Evolutionary conservation across 1,140 invertebrate species (phyloP).

Genomic region (Liolophura sinensis): DNA sequence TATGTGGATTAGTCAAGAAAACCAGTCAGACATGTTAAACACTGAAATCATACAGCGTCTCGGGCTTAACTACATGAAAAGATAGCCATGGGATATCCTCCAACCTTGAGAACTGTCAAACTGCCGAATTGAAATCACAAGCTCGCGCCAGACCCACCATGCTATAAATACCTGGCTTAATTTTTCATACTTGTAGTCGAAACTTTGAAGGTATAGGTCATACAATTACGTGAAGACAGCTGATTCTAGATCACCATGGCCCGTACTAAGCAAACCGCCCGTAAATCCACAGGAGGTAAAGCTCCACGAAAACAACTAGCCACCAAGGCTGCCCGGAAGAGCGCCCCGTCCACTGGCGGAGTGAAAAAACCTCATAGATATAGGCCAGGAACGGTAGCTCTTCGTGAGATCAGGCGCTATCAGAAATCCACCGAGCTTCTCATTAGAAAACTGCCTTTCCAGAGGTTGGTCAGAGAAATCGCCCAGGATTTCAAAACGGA

Average conservation of each 20-base stretch:
- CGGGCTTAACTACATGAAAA: too few species aligned
- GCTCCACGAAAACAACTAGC: slow-evolving; percentile 58
- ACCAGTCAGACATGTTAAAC: too few species aligned
- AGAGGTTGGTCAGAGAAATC: slow-evolving; percentile 81
- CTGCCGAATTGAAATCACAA: too few species aligned
- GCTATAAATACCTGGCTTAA: too few species aligned
- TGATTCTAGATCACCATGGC: slow-evolving; percentile 11
- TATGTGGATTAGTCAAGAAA: too few species aligned
- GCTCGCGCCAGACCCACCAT: too few species aligned
- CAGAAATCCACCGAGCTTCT: slow-evolving; percentile 74
- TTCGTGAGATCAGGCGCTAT: slow-evolving; percentile 75
- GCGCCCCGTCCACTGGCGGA: slow-evolving; percentile 61
- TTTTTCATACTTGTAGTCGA: too few species aligned
- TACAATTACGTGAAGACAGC: too few species aligned
- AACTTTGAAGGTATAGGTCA: too few species aligned
- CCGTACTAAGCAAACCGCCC: slow-evolving; percentile 77
- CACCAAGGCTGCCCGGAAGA: slow-evolving; percentile 66
- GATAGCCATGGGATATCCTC: too few species aligned
- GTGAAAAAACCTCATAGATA: slow-evolving; percentile 64
- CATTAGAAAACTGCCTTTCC: slow-evolving; percentile 80
- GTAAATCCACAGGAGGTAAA: slow-evolving; percentile 62
- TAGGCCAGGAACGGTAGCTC: slow-evolving; percentile 72
- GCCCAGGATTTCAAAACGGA: slow-evolving; percentile 73
- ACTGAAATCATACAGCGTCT: too few species aligned
- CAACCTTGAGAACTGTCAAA: too few species aligned